A percentile compares a stretch with the other conserved stretches of the same genome.
phyloP scores from a whole-genome alignment of 2,797 vertebrate genomes.

The Peromyscus aztecus region DNA sequence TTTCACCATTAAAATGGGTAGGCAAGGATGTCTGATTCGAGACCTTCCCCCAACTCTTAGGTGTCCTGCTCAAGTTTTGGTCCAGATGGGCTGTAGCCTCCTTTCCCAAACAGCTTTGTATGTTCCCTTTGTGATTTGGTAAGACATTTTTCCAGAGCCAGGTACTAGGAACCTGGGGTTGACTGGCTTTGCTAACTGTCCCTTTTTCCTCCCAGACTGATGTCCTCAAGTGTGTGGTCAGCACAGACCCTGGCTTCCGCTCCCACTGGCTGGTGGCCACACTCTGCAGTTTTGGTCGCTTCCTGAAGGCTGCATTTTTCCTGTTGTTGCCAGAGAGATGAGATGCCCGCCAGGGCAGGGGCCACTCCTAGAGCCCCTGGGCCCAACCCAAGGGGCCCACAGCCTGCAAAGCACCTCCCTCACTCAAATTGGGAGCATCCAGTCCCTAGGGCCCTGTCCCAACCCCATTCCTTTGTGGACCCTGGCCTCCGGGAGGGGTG shows the following conservation, averaged over 20 bases:
- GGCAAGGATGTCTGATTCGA: neutral
- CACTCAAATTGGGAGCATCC: neutral
- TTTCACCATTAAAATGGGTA: neutral
- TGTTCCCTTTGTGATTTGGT: rapidly evolving
- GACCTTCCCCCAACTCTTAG: neutral
- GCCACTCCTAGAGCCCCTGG: neutral
- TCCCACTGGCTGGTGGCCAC: slow-evolving; percentile 96
- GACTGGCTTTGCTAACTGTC: neutral
- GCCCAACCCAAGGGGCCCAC: neutral
- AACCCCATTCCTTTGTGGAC: neutral
- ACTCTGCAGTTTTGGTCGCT: slow-evolving; percentile 93
- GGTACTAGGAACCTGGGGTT: rapidly evolving
- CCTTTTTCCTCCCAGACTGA: slow-evolving; percentile 88
- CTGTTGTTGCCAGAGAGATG: slow-evolving; percentile 96
- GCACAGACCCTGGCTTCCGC: slow-evolving; percentile 92
- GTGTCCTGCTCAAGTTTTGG: neutral
- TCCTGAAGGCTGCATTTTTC: slow-evolving; percentile 94
- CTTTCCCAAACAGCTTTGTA: neutral
- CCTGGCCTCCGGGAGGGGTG: neutral
- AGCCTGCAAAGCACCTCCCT: too few relatives aligned
- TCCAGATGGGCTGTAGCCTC: rapidly evolving
- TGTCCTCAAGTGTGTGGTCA: slow-evolving; percentile 96
- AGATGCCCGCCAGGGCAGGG: slow-evolving; percentile 67
- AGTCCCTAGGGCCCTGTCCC: neutral
- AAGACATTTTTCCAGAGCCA: neutral